Percentiles rank a stretch among this genome's conserved stretches.
phyloP scores from a whole-genome alignment of 2,797 vertebrate genomes.

The Hoplostethus mediterraneus region DNA sequence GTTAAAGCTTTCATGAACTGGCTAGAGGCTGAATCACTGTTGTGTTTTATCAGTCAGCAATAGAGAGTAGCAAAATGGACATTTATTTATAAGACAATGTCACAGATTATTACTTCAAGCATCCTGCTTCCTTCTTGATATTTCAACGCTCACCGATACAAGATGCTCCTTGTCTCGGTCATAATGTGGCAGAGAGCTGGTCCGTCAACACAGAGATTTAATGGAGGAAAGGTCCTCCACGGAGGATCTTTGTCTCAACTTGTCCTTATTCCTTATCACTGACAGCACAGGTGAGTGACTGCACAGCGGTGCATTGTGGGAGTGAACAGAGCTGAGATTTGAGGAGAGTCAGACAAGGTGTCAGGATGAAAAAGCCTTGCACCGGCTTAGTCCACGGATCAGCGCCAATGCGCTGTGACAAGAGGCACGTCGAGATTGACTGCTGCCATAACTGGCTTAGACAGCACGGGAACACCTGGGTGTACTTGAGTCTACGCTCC shows the following conservation, averaged over 20 bases:
- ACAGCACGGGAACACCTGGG: conserved; percentile 69
- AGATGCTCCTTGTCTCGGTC: conserved; percentile 15
- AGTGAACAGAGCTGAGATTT: conserved; percentile 39
- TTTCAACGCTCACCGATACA: conserved; percentile 55
- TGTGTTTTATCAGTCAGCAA: too few relatives aligned
- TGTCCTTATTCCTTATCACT: conserved; percentile 24
- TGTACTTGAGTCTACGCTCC: conserved; percentile 48
- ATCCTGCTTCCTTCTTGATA: conserved; percentile 37
- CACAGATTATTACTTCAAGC: neutral
- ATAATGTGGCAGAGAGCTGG: conserved; percentile 15
- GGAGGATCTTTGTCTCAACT: conserved; percentile 2
- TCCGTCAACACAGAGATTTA: neutral
- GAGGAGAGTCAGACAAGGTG: conserved; percentile 54
- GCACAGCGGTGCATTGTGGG: conserved; percentile 13
- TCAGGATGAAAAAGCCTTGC: conserved; percentile 49
- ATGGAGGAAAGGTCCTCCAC: conserved; percentile 10
- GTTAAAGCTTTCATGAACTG: too few relatives aligned
- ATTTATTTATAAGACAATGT: too few relatives aligned
- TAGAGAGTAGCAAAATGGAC: too few relatives aligned
- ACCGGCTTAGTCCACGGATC: conserved; percentile 48
- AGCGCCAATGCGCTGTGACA: conserved; percentile 70
- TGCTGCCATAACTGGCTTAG: conserved; percentile 61
- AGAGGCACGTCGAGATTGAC: conserved; percentile 61
- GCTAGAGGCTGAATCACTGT: too few relatives aligned
- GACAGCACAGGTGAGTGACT: conserved; percentile 27